Percentiles rank a stretch among this genome's conserved stretches.
Conservation (phyloP, 2,113 vertebrate genomes). For the Glaucomys volans region DNA sequence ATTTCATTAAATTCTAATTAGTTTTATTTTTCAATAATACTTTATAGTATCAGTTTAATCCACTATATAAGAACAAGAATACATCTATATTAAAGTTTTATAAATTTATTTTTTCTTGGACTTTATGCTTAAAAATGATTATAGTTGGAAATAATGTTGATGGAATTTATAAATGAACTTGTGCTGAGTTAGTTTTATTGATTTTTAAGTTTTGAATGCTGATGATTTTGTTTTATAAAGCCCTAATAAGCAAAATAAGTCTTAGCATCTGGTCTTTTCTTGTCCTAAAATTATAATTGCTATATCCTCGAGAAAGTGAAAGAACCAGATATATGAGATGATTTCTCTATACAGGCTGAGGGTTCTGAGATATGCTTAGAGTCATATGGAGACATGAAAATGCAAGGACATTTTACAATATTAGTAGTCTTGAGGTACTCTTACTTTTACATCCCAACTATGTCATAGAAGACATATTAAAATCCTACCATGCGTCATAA, state of each 20-base stretch:
- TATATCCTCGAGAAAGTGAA: background rate
- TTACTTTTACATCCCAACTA: background rate
- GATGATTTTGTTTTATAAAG: background rate
- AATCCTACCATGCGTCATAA: background rate
- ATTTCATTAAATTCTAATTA: slow-evolving; percentile 2
- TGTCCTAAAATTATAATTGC: background rate
- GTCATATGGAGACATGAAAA: background rate
- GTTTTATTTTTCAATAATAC: background rate
- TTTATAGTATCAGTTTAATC: background rate
- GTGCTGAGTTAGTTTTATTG: background rate
- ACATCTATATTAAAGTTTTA: background rate
- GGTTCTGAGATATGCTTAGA: background rate
- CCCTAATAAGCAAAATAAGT: background rate
- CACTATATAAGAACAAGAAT: background rate
- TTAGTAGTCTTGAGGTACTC: background rate
- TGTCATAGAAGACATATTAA: background rate
- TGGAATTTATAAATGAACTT: background rate
- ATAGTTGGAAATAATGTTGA: background rate
- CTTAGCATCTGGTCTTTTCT: background rate
- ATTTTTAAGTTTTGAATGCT: background rate
- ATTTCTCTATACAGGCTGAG: background rate
- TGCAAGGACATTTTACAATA: background rate
- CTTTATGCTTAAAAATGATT: background rate
- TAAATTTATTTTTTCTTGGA: background rate
- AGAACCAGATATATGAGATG: background rate